A percentile compares a stretch with the other conserved stretches of the same genome.
Conservation (phyloP, 2,797 vertebrate species). For the Epinephelus malabaricus region DNA sequence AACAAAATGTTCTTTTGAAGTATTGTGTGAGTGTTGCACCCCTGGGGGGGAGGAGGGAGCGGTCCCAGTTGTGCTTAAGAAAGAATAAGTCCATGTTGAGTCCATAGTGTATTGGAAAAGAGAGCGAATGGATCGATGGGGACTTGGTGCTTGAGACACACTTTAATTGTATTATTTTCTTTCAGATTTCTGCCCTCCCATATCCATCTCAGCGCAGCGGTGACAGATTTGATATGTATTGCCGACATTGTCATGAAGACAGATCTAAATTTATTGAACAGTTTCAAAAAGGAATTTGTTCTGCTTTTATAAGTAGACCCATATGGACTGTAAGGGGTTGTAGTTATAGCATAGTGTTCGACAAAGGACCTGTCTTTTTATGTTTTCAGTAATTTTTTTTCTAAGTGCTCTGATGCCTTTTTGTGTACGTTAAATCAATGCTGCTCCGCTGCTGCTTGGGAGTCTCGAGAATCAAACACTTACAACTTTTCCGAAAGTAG, state of each 20-base stretch:
- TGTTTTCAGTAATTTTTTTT: constrained; percentile 36
- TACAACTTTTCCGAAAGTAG: constrained; percentile 74
- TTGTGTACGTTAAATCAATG: constrained; percentile 46
- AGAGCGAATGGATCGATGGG: constrained; percentile 74
- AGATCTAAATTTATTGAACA: constrained; percentile 79
- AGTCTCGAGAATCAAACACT: constrained; percentile 64
- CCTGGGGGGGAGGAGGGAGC: constrained; percentile 48
- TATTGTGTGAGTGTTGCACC: constrained; percentile 73
- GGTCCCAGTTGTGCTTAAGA: constrained; percentile 80
- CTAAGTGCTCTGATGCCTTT: constrained; percentile 42
- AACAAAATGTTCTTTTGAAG: constrained; percentile 86
- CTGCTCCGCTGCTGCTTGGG: constrained; percentile 23
- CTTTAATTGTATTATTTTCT: constrained; percentile 81
- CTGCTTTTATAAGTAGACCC: constrained; percentile 55
- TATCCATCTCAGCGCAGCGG: constrained; percentile 68
- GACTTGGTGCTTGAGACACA: constrained; percentile 72
- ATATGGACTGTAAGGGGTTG: constrained; percentile 31
- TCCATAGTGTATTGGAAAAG: constrained; percentile 81
- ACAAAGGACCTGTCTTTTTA: constrained; percentile 39
- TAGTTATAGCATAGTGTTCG: constrained; percentile 41
- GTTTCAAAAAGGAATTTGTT: constrained; percentile 74
- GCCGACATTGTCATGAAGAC: constrained; percentile 76
- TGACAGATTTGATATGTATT: constrained; percentile 80
- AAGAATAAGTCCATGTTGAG: constrained; percentile 84
- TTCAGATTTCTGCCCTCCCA: constrained; percentile 73